Conservation (phyloP, 2,113 vertebrate genomes). For the Channa argus region DNA sequence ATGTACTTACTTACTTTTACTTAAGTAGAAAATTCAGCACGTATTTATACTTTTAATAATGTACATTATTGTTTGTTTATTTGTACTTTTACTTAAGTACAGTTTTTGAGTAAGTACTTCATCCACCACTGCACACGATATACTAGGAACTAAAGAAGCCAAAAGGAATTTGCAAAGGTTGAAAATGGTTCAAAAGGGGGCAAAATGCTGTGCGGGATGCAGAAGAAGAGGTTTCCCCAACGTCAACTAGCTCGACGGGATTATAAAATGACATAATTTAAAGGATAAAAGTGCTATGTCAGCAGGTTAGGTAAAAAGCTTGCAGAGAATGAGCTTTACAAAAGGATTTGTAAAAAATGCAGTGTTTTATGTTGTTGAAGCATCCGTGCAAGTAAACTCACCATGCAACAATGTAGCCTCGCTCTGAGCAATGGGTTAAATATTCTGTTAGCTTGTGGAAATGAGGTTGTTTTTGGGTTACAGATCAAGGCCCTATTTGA, state of each 20-base stretch:
- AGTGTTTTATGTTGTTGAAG: constrained; percentile 32
- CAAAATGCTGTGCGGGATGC: constrained; percentile 15
- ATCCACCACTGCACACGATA: too few species aligned
- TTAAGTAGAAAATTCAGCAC: too few species aligned
- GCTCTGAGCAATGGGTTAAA: constrained; percentile 16
- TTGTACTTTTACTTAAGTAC: too few species aligned
- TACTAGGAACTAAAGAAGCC: too few species aligned
- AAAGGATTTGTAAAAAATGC: constrained; percentile 10
- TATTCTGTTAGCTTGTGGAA: neutral
- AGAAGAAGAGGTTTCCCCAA: constrained; percentile 27
- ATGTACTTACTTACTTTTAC: too few species aligned
- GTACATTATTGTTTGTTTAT: too few species aligned
- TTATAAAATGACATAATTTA: constrained; percentile 27
- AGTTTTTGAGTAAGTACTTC: too few species aligned
- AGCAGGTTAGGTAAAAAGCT: constrained; percentile 44
- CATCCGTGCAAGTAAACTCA: constrained; percentile 43
- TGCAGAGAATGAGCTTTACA: constrained; percentile 37
- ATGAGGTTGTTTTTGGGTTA: constrained; percentile 8
- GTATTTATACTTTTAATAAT: too few species aligned
- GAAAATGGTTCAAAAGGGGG: neutral
- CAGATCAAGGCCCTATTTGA: constrained; percentile 27
- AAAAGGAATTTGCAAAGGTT: constrained; percentile 17
- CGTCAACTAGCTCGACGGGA: constrained; percentile 49
- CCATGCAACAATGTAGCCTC: constrained; percentile 24
- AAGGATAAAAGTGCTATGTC: constrained; percentile 39